Evolutionary conservation across 2,797 vertebrate genomes (phyloP).

Genomic region (Oophaga sylvatica): DNA sequence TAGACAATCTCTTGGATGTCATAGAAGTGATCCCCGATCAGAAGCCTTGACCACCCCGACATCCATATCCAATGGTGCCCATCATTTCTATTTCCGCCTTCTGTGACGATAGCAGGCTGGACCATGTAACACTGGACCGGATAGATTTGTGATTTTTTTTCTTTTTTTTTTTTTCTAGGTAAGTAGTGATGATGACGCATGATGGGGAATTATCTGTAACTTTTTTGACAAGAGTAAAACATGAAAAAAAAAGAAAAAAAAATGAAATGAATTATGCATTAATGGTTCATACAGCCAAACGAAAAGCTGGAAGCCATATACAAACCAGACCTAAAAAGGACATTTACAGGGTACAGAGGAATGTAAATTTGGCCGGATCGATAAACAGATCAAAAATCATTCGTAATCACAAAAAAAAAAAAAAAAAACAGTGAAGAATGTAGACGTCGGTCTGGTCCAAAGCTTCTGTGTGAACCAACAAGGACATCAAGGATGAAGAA

Average conservation of each 20-base stretch:
- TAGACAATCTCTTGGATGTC: no score
- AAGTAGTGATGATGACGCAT: background rate
- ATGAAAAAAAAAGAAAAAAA: background rate
- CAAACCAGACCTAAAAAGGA: conserved; percentile 41
- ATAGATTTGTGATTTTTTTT: background rate
- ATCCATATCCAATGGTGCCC: no score
- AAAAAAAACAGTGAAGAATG: background rate
- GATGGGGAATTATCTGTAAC: conserved; percentile 23
- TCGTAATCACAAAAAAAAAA: background rate
- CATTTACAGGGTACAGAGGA: conserved; percentile 11
- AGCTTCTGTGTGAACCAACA: no score
- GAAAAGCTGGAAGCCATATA: conserved; percentile 17
- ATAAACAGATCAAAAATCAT: conserved; percentile 9
- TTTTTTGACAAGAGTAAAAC: background rate
- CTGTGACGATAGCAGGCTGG: background rate
- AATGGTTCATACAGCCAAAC: conserved; percentile 25
- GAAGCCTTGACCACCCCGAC: no score
- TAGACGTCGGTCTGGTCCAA: background rate
- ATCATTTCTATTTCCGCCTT: no score
- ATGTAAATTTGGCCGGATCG: background rate
- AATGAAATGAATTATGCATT: conserved; percentile 40
- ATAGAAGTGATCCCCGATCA: no score
- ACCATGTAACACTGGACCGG: background rate
- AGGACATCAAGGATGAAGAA: background rate
- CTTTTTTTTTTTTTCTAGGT: no score